phyloP scores from a whole-genome alignment of 2,113 vertebrate genomes.

The Poecilia latipinna region DNA sequence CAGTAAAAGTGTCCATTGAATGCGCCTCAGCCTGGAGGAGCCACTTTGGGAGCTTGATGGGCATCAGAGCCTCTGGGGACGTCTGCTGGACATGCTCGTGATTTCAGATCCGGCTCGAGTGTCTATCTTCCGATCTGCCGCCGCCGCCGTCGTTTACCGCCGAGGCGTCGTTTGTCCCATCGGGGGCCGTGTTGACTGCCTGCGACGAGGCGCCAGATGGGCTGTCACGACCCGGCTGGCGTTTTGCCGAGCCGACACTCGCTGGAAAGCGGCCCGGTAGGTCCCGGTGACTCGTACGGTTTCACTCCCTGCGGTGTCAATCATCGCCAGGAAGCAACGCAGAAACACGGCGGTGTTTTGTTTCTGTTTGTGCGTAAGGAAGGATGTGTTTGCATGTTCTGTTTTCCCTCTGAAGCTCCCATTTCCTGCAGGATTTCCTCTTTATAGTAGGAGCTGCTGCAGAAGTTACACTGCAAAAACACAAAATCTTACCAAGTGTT shows the following conservation, averaged over 20 bases:
- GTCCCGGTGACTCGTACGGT: slow-evolving; percentile 58
- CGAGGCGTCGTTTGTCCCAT: slow-evolving; percentile 49
- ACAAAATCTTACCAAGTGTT: too few relatives aligned
- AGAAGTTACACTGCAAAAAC: not conserved
- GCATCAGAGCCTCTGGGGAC: slow-evolving; percentile 15
- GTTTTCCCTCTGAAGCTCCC: not conserved
- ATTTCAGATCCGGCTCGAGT: slow-evolving; percentile 48
- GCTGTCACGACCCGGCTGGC: slow-evolving; percentile 62
- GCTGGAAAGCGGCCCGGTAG: slow-evolving; percentile 45
- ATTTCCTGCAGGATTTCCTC: slow-evolving; percentile 25
- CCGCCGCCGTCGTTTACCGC: slow-evolving; percentile 24
- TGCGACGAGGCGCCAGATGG: slow-evolving; percentile 61
- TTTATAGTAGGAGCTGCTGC: slow-evolving; percentile 2
- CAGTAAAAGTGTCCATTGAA: not conserved
- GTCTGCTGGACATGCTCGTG: slow-evolving; percentile 31
- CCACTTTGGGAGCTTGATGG: slow-evolving; percentile 22
- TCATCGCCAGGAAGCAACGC: slow-evolving; percentile 47
- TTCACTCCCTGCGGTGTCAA: slow-evolving; percentile 59
- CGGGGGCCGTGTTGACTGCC: slow-evolving; percentile 58
- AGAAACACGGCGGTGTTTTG: not conserved
- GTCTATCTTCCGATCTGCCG: slow-evolving; percentile 15
- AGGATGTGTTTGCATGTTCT: slow-evolving; percentile 7
- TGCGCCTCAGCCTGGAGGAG: slow-evolving; percentile 5
- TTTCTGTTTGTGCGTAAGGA: not conserved
- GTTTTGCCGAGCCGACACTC: slow-evolving; percentile 58